Conservation (phyloP, 2,797 vertebrate genomes). For the Cygnus olor region DNA sequence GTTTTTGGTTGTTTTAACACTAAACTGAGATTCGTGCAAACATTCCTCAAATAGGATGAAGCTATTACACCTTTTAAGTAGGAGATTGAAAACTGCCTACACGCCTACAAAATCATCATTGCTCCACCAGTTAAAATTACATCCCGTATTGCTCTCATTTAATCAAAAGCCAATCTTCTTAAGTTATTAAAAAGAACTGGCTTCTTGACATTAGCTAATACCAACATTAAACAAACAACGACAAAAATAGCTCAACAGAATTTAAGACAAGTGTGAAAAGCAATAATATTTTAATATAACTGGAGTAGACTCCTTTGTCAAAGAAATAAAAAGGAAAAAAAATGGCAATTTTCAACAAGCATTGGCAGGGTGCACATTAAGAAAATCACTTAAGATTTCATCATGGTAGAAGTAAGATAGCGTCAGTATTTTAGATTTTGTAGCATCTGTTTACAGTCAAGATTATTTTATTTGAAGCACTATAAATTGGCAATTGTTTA, state of each 20-base stretch:
- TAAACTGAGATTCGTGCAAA: neutral
- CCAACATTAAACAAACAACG: neutral
- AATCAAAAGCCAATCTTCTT: neutral
- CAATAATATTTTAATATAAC: neutral
- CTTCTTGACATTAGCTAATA: neutral
- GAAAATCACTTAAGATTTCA: conserved; percentile 23
- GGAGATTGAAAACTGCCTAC: neutral
- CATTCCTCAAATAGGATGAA: neutral
- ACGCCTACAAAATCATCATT: neutral
- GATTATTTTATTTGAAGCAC: conserved; percentile 42
- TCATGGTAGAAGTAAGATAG: conserved; percentile 20
- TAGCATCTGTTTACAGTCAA: conserved; percentile 61
- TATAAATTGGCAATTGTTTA: conserved; percentile 66
- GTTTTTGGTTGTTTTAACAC: neutral
- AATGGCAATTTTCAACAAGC: neutral
- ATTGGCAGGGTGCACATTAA: neutral
- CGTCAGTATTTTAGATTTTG: conserved; percentile 28
- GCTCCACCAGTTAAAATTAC: conserved; percentile 16
- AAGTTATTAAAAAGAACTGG: neutral
- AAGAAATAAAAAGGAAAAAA: conserved; percentile 7
- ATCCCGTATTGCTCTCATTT: neutral
- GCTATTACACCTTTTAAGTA: neutral
- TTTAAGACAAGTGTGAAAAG: neutral
- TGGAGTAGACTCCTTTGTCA: neutral
- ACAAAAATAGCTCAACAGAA: conserved; percentile 12